These are phyloP conservation scores for Tinea semifulvella DNA, from an alignment of 2,888 invertebrate species.

Conservation along the genomic window DNA sequence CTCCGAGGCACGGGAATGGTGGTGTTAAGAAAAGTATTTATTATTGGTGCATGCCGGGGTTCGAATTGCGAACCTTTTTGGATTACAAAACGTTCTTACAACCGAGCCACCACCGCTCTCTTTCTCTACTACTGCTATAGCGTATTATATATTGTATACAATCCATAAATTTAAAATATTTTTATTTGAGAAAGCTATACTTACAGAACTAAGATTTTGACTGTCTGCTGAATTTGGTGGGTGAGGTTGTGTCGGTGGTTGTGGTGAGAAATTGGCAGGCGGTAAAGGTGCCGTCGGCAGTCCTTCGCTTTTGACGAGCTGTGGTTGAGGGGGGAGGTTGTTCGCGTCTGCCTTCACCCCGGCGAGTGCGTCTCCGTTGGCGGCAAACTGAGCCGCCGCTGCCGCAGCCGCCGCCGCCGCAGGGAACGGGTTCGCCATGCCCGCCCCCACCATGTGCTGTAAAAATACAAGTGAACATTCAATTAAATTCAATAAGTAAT, in stretches of 20 bases:
- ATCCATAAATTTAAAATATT: too few species aligned
- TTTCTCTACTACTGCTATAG: too few species aligned
- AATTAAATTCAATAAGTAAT: too few species aligned
- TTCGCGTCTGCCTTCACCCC: slow-evolving; percentile 57
- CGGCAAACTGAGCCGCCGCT: slow-evolving; percentile 67
- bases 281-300: slow-evolving; percentile 54
- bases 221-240: slow-evolving; percentile 68
- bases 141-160: too few species aligned
- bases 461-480: too few species aligned
- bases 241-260: slow-evolving; percentile 48
- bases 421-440: slow-evolving; percentile 80
- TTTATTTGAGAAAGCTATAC: background rate
- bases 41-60: too few species aligned
- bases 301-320: slow-evolving; percentile 62
- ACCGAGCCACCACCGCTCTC: too few species aligned
- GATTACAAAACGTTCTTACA: too few species aligned
- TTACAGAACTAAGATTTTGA: slow-evolving; percentile 48
- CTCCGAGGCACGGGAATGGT: too few species aligned
- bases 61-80: too few species aligned
- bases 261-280: slow-evolving; percentile 56
- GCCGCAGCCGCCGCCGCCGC: slow-evolving; percentile 71
- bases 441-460: slow-evolving; percentile 95
- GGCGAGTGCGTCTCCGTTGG: slow-evolving; percentile 61
- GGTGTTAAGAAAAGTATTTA: too few species aligned
- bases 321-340: slow-evolving; percentile 45